Evolutionary conservation across 37 sponge, comb jelly and placozoan genomes (phyloP), one percentile per base, ranked within the genome.

Genomic region (Ianthella basta): DNA sequence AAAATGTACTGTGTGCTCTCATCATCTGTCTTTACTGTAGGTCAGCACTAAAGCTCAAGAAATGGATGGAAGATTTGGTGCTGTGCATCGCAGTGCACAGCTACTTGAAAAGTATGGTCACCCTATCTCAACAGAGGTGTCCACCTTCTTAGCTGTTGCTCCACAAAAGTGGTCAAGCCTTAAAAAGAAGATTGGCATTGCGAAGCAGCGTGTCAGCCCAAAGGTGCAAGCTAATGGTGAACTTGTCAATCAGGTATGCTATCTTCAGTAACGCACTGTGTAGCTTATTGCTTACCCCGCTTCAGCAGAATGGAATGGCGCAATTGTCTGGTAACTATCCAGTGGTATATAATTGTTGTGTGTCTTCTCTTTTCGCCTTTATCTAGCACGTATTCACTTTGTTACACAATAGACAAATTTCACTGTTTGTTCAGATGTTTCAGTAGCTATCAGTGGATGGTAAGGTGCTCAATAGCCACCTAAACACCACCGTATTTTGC

Each of bases 161-260:
- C 97, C 97, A 18, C 89, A 84, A 15, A 89, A 94, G 88, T 97
- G 97, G 97, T 72, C 87, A n/a, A 92, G 54, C 36, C 72, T 97
- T 60, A 91, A 90, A 66, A 94, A 91, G 79, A 92, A 93, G 57
- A 85, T 97, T 25, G 90, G 90, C 27, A 91, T 97, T 8, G 90
- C 95, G 38, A 97, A 97, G 67, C 97, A 97, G 87, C 72, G 93
- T 54, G 83, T 97, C 29, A 87, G 90, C 30, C 97, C 97, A 16
- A 85, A 80, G 21, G 89, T 97, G 55, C 97, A 97, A 72, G 86
- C 93, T 32, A 82, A 89, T 32, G 60, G 85, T 12, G 88, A 87
- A 55, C 64, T 67, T 1, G 82, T 85, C n/a, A 78, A 56, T 10
- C 82, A 86, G 29, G 86, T 89, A 73, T 63, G 82, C n/a, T n/a